A percentile compares a stretch with the other conserved stretches of the same genome.
phyloP scores from a whole-genome alignment of 2,113 vertebrate genomes.

The Tachysurus vachellii region DNA sequence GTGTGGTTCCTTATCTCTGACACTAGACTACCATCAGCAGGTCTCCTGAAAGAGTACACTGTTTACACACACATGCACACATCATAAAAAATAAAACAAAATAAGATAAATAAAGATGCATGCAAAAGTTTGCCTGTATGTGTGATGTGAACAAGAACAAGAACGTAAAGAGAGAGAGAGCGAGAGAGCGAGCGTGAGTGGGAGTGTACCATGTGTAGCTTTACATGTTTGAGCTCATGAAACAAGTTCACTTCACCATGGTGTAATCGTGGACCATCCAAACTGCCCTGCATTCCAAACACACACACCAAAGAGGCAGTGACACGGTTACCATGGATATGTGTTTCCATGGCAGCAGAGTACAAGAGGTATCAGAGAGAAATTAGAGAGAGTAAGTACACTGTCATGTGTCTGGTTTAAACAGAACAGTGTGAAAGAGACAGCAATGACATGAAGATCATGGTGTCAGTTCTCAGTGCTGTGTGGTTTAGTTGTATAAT shows the following conservation, averaged over 20 bases:
- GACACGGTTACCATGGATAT: neutral
- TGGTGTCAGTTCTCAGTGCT: neutral
- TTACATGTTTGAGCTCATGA: neutral
- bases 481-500: neutral
- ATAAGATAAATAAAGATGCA: no score
- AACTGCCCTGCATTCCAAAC: neutral
- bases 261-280: neutral
- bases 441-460: neutral
- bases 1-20: neutral
- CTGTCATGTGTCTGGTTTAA: neutral
- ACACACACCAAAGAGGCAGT: neutral
- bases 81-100: no score
- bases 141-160: no score
- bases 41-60: no score
- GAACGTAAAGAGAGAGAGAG: no score
- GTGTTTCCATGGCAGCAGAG: conserved; percentile 15
- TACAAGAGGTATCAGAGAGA: neutral
- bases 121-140: no score
- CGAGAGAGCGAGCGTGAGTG: neutral
- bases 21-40: no score
- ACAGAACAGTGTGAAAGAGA: neutral
- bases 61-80: no score
- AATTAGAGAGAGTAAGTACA: neutral
- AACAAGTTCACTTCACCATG: neutral
- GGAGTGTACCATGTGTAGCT: neutral